These are phyloP conservation scores for Oppia nitens DNA, from an alignment of 1,140 invertebrate genomes.

Conservation along the genomic window DNA sequence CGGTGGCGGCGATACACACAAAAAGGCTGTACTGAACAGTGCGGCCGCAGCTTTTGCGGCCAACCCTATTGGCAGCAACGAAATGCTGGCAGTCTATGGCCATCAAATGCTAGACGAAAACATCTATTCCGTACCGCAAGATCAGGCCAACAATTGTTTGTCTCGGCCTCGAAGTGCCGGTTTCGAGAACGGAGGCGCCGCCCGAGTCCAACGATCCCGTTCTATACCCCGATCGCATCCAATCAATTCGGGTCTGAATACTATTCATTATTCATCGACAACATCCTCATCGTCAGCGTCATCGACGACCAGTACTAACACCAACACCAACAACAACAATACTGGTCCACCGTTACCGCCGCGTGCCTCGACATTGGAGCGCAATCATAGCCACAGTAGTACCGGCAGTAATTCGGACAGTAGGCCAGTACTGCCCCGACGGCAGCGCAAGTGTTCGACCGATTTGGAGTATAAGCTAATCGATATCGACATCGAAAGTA, in stretches of 20 bases:
- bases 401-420: too few relatives aligned
- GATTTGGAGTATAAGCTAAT: neutral
- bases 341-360: neutral
- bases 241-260: too few relatives aligned
- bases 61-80: neutral
- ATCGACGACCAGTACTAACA: too few relatives aligned
- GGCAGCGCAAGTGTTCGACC: neutral
- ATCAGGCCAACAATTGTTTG: neutral
- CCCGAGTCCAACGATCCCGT: conserved; percentile 1
- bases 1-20: neutral
- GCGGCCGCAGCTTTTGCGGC: neutral
- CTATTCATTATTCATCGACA: too few relatives aligned
- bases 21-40: neutral
- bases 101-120: neutral
- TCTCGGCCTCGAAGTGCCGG: neutral
- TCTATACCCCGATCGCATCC: conserved; percentile 7
- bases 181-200: neutral
- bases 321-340: neutral
- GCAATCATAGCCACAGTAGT: neutral
- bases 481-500: neutral
- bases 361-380: neutral
- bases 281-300: too few relatives aligned
- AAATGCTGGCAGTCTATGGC: neutral
- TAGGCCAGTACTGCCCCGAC: neutral
- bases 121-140: conserved; percentile 11